Conservation (phyloP, 2,113 vertebrate genomes). For the Dolichallabes microphthalmus region DNA sequence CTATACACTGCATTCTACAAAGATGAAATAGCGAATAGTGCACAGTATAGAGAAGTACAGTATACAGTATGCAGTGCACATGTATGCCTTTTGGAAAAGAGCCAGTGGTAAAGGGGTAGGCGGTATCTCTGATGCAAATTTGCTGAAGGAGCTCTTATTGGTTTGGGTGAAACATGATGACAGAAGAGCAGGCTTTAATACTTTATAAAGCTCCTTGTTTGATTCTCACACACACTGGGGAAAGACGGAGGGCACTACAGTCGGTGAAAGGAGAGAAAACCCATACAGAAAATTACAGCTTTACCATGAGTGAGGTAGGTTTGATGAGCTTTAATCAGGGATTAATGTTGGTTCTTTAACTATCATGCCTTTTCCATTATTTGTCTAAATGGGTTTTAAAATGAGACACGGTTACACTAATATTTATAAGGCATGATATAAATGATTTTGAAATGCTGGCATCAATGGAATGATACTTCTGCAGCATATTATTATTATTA, state of each 20-base stretch:
- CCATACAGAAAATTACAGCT: constrained; percentile 12
- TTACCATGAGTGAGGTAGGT: constrained; percentile 78
- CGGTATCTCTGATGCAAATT: constrained; percentile 67
- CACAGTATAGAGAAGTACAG: neutral
- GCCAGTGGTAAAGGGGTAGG: constrained; percentile 61
- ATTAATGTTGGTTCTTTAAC: neutral
- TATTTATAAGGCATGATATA: neutral
- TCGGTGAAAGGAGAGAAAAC: neutral
- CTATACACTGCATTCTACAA: neutral
- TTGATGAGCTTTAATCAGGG: neutral
- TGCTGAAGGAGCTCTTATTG: constrained; percentile 73
- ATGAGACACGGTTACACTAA: too few species aligned
- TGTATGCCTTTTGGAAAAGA: neutral
- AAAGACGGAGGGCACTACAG: neutral
- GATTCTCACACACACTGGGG: neutral
- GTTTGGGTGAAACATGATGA: constrained; percentile 70
- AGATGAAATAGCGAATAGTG: neutral
- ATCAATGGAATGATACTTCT: too few species aligned
- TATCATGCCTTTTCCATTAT: neutral
- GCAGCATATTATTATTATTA: neutral
- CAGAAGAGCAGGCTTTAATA: constrained; percentile 68
- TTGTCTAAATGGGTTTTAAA: neutral
- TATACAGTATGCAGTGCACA: neutral
- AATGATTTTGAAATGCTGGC: neutral
- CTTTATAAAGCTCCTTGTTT: constrained; percentile 71